Evolutionary conservation across 2,888 invertebrate species (phyloP), one percentile per base, ranked within the genome.

Genomic region (Sisyra nigra): DNA sequence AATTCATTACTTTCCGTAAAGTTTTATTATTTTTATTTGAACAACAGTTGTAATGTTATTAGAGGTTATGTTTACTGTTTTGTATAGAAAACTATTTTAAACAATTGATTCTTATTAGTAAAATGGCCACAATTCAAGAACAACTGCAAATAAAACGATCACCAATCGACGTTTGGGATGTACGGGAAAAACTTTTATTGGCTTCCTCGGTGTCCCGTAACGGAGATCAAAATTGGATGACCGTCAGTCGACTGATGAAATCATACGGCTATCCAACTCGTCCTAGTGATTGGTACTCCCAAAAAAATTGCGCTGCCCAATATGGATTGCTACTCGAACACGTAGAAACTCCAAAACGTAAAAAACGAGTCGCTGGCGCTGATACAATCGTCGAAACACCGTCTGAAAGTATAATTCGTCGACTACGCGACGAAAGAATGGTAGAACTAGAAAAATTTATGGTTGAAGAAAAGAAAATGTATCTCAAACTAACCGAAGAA

Each of bases 151-250:
- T 69, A 50, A 84, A 80, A 61, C 68, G 82, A 4, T 71, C 73
- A 37, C 79, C 84, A 1, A 59, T 84, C 19, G 92, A 92, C 54
- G 76, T 77, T 35, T 94, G 93, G 93, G 82, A 84, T 30, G 71
- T 76, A 0, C 69, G 82, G 5, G 93, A 94, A 53, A 82, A 86
- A 58, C 59, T 93, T 49, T 85, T 85, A 52, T 62, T 93, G 36
- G 89, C 88, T 0, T 87, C 88, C 0, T 85, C 89, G 2, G 84
- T 93, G 8, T 66, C 80, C 33, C 69, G 83, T 55, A 84, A 81
- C 54, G 89, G 89, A 1, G 89, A 91, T 58, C 88, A 88, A 59
- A 87, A 93, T 61, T 89, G 91, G 91, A 79, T 86, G 70, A 80
- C 87, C 1, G 88, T 89, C 2, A 86, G 86, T 39, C 67, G 87